Conservation (phyloP, 2,797 vertebrate genomes). For the Sandelia bainsii region DNA sequence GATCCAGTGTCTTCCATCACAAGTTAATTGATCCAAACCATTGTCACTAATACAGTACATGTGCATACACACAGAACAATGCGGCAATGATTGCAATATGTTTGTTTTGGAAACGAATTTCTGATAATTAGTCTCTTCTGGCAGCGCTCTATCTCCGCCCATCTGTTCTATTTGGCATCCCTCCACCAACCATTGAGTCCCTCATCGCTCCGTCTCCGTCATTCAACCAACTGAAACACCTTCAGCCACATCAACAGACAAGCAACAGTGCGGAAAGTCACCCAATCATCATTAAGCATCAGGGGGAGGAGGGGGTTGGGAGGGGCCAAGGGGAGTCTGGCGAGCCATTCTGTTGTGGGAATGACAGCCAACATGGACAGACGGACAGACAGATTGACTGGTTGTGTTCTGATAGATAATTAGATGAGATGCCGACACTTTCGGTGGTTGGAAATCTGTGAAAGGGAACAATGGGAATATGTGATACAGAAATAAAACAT, state of each 20-base stretch:
- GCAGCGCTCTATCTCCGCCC: conserved; percentile 75
- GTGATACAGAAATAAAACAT: conserved; percentile 21
- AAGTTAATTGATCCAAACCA: conserved; percentile 69
- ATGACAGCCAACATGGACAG: conserved; percentile 69
- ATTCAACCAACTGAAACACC: conserved; percentile 67
- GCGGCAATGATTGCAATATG: conserved; percentile 85
- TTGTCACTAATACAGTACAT: conserved; percentile 54
- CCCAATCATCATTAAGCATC: conserved; percentile 52
- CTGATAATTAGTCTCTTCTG: conserved; percentile 86
- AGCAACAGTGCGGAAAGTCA: conserved; percentile 54
- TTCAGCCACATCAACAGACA: conserved; percentile 48
- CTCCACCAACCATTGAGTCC: conserved; percentile 79
- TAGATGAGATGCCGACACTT: conserved; percentile 75
- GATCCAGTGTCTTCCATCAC: conserved; percentile 61
- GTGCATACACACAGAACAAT: conserved; percentile 64
- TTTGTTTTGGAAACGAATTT: conserved; percentile 85
- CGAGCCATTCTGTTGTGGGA: conserved; percentile 46
- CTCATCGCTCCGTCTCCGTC: conserved; percentile 69
- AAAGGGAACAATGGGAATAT: conserved; percentile 38
- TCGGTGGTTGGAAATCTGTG: conserved; percentile 47
- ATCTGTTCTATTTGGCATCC: conserved; percentile 84
- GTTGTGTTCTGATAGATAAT: conserved; percentile 77
- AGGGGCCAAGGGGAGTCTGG: conserved; percentile 36
- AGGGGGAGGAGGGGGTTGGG: background rate
- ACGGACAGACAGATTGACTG: conserved; percentile 77